Evolutionary conservation across 2,888 invertebrate genomes (phyloP).

Genomic region (Pterostichus madidus): DNA sequence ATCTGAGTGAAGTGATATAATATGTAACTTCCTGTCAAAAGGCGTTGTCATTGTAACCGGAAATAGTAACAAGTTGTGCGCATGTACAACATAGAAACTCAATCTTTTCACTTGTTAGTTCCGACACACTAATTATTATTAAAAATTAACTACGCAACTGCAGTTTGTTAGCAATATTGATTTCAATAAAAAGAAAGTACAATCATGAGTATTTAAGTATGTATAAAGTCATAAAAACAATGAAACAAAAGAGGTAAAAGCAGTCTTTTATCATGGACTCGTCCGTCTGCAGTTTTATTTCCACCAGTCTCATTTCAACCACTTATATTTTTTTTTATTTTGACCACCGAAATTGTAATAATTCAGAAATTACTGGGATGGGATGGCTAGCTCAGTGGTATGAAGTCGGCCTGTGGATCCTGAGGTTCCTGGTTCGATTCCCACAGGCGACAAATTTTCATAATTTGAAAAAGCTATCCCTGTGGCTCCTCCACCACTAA

Average conservation of each 20-base stretch:
- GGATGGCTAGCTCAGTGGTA: too few relatives aligned
- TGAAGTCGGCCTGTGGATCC: too few relatives aligned
- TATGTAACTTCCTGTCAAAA: slow-evolving; percentile 47
- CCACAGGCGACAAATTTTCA: too few relatives aligned
- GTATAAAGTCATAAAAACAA: slow-evolving; percentile 25
- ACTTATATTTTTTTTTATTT: too few relatives aligned
- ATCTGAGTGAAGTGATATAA: not conserved
- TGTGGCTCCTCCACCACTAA: too few relatives aligned
- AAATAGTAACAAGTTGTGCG: slow-evolving; percentile 17
- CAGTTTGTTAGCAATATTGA: not conserved
- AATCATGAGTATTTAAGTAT: slow-evolving; percentile 5
- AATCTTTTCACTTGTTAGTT: not conserved
- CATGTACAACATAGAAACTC: not conserved
- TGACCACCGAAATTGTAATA: too few relatives aligned
- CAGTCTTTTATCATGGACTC: slow-evolving; percentile 12
- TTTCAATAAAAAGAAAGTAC: not conserved
- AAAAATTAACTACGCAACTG: not conserved
- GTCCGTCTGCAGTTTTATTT: not conserved
- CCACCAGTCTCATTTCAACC: too few relatives aligned
- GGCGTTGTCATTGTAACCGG: slow-evolving; percentile 44
- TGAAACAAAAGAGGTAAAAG: not conserved
- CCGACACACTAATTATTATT: not conserved
- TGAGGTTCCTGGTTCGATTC: too few relatives aligned
- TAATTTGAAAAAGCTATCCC: too few relatives aligned
- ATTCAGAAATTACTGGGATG: too few relatives aligned